Evolutionary conservation across 2,888 invertebrate species (phyloP).

Genomic region (Eupithecia vulgata): DNA sequence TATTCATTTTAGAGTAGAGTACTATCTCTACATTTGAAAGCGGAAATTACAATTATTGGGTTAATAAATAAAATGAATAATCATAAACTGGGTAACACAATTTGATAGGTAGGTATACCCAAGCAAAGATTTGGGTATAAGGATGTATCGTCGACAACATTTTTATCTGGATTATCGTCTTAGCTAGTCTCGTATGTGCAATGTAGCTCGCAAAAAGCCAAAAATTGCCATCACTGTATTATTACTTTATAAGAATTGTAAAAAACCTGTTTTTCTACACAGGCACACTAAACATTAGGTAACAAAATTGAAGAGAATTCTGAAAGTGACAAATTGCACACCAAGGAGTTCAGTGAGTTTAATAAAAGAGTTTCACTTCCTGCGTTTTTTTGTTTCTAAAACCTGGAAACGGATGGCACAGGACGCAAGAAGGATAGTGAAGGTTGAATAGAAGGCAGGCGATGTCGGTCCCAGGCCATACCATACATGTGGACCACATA

Average conservation of each 20-base stretch:
- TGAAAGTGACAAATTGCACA: neutral
- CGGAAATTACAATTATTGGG: neutral
- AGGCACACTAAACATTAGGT: neutral
- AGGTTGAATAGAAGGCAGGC: slow-evolving; percentile 61
- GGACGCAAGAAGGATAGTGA: slow-evolving; percentile 50
- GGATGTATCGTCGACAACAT: no score
- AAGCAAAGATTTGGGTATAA: no score
- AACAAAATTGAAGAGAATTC: neutral
- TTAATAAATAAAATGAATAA: neutral
- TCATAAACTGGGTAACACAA: neutral
- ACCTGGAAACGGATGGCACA: neutral
- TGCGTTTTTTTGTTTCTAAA: neutral
- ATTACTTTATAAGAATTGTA: neutral
- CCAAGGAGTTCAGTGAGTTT: neutral
- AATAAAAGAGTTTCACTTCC: neutral
- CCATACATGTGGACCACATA: slow-evolving; percentile 64
- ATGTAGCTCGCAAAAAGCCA: neutral
- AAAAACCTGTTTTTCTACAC: neutral
- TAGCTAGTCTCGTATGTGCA: neutral
- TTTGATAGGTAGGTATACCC: no score
- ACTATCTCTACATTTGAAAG: neutral
- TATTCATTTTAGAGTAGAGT: neutral
- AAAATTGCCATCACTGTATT: neutral
- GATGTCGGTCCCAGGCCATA: slow-evolving; percentile 53
- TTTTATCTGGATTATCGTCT: neutral